Percentiles rank a stretch among this genome's conserved stretches.
These are phyloP conservation scores for Dissostichus mawsoni DNA, from an alignment of 2,113 vertebrate species.

Conservation along the genomic window DNA sequence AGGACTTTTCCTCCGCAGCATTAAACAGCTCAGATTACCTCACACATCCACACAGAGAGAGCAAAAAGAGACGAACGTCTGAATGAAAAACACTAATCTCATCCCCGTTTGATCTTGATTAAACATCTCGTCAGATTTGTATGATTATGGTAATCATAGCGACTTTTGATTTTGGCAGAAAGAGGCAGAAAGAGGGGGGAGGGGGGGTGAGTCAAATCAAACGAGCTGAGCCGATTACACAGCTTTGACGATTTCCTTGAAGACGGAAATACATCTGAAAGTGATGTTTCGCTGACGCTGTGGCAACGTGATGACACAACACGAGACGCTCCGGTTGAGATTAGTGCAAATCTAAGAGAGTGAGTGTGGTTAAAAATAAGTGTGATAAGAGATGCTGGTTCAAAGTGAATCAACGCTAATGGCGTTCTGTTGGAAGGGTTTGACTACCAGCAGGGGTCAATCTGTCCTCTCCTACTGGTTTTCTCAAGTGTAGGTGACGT, in stretches of 20 bases:
- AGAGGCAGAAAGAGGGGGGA: background rate
- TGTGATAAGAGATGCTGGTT: constrained; percentile 31
- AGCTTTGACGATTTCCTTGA: constrained; percentile 71
- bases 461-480: constrained; percentile 35
- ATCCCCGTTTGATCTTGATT: constrained; percentile 74
- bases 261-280: constrained; percentile 61
- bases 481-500: too few relatives aligned
- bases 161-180: constrained; percentile 64
- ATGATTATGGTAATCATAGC: constrained; percentile 72
- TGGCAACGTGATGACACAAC: constrained; percentile 44
- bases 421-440: constrained; percentile 41
- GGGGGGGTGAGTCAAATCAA: constrained; percentile 52
- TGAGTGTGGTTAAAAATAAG: constrained; percentile 45
- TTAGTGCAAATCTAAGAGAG: constrained; percentile 27
- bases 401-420: constrained; percentile 56
- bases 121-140: constrained; percentile 79
- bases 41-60: constrained; percentile 39
- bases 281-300: constrained; percentile 54
- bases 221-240: constrained; percentile 72
- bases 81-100: constrained; percentile 75
- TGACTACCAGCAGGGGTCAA: constrained; percentile 59
- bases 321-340: constrained; percentile 34
- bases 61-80: constrained; percentile 34
- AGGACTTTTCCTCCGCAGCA: constrained; percentile 34
- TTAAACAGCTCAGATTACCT: constrained; percentile 58